Percentiles rank a stretch among this genome's conserved stretches.
Conservation (phyloP, 2,888 invertebrate species). For the Zygogramma bicolorata region DNA sequence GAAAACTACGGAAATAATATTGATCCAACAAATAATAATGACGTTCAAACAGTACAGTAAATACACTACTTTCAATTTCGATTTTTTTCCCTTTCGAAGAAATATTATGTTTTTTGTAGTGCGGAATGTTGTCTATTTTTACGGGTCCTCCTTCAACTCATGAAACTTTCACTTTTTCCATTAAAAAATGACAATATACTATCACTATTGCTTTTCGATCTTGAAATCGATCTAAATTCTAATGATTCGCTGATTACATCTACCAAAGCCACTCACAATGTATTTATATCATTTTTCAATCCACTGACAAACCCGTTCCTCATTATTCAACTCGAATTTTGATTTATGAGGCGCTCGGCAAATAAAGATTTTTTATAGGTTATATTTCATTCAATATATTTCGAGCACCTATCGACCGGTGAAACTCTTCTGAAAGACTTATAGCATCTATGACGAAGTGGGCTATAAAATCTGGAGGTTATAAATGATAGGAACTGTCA, state of each 20-base stretch:
- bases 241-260: background rate
- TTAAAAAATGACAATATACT: too few species aligned
- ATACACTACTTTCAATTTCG: too few species aligned
- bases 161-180: too few species aligned
- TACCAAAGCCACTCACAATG: background rate
- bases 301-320: slow-evolving; percentile 25
- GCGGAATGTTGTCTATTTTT: too few species aligned
- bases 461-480: background rate
- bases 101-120: too few species aligned
- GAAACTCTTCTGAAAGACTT: background rate
- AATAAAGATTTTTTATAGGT: slow-evolving; percentile 37
- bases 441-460: background rate
- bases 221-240: too few species aligned
- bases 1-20: too few species aligned
- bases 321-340: slow-evolving; percentile 20
- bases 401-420: slow-evolving; percentile 24
- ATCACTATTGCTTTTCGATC: too few species aligned
- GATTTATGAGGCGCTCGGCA: slow-evolving; percentile 30
- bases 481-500: slow-evolving; percentile 2
- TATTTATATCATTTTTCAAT: slow-evolving; percentile 20
- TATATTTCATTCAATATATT: slow-evolving; percentile 39
- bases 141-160: too few species aligned
- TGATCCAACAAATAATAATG: too few species aligned
- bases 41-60: too few species aligned
- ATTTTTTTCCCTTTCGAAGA: too few species aligned